phyloP scores from a whole-genome alignment of 2,797 vertebrate genomes.

The Syngnathus acus region DNA sequence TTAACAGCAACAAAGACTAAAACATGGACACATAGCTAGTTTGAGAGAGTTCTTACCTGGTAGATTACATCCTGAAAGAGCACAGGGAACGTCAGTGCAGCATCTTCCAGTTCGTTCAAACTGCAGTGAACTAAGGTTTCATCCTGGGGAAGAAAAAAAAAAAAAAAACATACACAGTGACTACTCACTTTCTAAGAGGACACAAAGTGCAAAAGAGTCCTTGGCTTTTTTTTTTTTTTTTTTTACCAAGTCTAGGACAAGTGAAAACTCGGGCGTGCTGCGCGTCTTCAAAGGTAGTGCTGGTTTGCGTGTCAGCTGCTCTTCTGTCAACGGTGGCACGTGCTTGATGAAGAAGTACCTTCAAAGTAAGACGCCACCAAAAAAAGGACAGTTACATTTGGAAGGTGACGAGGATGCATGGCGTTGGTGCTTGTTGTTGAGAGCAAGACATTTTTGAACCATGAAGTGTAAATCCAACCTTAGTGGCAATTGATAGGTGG shows the following conservation, averaged over 20 bases:
- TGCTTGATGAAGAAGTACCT: slow-evolving; percentile 99
- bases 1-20: slow-evolving; percentile 35
- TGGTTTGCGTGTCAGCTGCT: slow-evolving; percentile 95
- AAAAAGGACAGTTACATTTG: no score
- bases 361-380: not conserved
- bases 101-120: slow-evolving; percentile 95
- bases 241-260: slow-evolving; percentile 92
- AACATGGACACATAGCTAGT: not conserved
- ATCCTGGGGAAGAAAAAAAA: slow-evolving; percentile 67
- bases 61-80: slow-evolving; percentile 99
- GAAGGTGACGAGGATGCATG: no score
- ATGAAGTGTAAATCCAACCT: no score
- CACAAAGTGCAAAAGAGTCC: not conserved
- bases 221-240: no score
- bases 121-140: slow-evolving; percentile 98
- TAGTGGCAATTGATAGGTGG: no score
- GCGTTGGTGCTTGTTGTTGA: no score
- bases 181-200: no score
- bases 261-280: slow-evolving; percentile 97
- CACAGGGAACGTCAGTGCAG: slow-evolving; percentile 96
- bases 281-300: slow-evolving; percentile 97
- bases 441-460: no score
- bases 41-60: slow-evolving; percentile 74
- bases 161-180: not conserved
- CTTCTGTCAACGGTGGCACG: slow-evolving; percentile 94